Evolutionary conservation across 2,888 invertebrate species (phyloP).

Genomic region (Ophonus ardosiacus): DNA sequence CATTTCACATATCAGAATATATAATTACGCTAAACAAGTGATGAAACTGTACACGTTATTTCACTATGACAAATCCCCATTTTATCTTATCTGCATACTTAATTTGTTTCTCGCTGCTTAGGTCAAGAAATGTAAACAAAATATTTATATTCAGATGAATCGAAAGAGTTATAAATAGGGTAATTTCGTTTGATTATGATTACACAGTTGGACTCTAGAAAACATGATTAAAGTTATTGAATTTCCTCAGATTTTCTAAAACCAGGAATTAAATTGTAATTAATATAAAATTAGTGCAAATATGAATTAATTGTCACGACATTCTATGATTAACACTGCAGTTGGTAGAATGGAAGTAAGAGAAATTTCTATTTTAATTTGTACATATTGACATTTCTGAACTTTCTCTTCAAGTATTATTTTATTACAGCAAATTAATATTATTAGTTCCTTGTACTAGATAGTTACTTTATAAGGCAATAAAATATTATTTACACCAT

Average conservation of each 20-base stretch:
- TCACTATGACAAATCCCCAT: not conserved
- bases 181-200: constrained; percentile 11
- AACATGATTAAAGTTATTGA: not conserved
- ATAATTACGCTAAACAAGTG: not conserved
- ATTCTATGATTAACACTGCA: constrained; percentile 5
- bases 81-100: constrained; percentile 17
- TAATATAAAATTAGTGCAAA: not conserved
- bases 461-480: not conserved
- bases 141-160: constrained; percentile 14
- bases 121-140: constrained; percentile 28
- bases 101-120: constrained; percentile 20
- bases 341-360: too few species aligned
- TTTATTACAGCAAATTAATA: not conserved
- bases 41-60: constrained; percentile 2
- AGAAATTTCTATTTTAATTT: not conserved
- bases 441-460: not conserved
- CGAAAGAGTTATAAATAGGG: constrained; percentile 9
- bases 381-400: not conserved
- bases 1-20: not conserved
- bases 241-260: not conserved
- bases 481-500: too few species aligned
- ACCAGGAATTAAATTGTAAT: constrained; percentile 1
- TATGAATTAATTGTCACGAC: constrained; percentile 3
- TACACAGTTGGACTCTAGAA: not conserved
- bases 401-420: constrained; percentile 5